These are phyloP conservation scores for Pogonus chalceus DNA, from an alignment of 1,140 invertebrate genomes.

Conservation along the genomic window DNA sequence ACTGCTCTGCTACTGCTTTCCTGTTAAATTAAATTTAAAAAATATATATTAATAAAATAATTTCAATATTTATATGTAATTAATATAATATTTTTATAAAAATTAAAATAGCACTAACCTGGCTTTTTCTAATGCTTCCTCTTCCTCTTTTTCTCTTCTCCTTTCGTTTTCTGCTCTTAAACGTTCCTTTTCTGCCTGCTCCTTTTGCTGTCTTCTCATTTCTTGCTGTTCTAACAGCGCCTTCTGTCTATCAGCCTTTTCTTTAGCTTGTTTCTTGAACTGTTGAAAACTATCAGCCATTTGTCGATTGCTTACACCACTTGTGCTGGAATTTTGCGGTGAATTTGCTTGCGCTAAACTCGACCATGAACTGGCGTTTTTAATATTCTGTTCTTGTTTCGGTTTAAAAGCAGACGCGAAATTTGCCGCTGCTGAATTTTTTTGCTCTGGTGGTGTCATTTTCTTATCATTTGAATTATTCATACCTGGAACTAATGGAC, in stretches of 20 bases:
- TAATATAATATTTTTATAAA: neutral
- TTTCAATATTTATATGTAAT: neutral
- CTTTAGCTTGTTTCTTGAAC: constrained; percentile 91
- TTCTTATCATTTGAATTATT: constrained; percentile 31
- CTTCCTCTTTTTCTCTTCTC: constrained; percentile 67
- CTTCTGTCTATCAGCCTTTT: constrained; percentile 84
- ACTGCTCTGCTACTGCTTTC: constrained; percentile 41
- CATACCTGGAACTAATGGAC: constrained; percentile 10
- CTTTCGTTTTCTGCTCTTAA: constrained; percentile 68
- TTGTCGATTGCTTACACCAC: constrained; percentile 39
- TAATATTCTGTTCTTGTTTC: constrained; percentile 64
- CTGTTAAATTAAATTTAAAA: constrained; percentile 27
- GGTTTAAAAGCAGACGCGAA: constrained; percentile 40
- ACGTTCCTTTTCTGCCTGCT: constrained; percentile 73
- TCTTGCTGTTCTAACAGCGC: constrained; percentile 75
- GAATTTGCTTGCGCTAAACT: constrained; percentile 74
- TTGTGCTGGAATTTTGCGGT: constrained; percentile 49
- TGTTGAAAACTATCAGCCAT: constrained; percentile 64
- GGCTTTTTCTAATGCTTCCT: constrained; percentile 62
- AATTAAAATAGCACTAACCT: constrained; percentile 34
- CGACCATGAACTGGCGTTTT: constrained; percentile 88
- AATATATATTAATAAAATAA: neutral
- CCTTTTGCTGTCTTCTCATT: constrained; percentile 63
- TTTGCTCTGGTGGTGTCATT: constrained; percentile 33
- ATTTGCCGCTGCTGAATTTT: constrained; percentile 16